Evolutionary conservation across 2,113 vertebrate species (phyloP).

Genomic region (Lepus americanus): DNA sequence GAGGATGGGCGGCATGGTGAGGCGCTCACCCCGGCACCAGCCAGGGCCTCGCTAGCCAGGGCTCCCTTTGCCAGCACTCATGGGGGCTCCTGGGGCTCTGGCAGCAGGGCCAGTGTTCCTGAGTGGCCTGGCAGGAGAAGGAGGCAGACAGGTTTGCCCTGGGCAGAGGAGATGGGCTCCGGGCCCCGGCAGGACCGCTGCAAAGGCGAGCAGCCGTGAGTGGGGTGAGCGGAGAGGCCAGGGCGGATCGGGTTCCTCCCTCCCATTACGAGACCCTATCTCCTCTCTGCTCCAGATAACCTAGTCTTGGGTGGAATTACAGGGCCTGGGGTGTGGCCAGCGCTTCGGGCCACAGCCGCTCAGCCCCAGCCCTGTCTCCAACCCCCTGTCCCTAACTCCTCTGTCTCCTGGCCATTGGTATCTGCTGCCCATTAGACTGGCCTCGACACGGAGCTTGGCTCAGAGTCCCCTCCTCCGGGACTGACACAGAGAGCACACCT

Average conservation of each 20-base stretch:
- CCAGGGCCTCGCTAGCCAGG: slow-evolving; percentile 76
- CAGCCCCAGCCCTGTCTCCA: slow-evolving; percentile 40
- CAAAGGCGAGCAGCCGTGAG: slow-evolving; percentile 48
- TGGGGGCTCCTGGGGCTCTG: slow-evolving; percentile 82
- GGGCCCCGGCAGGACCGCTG: slow-evolving; percentile 34
- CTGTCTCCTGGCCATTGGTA: slow-evolving; percentile 39
- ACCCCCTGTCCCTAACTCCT: background rate
- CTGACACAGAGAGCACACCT: too few relatives aligned
- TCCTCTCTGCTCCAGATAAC: slow-evolving; percentile 67
- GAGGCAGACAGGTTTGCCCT: slow-evolving; percentile 75
- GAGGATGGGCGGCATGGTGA: slow-evolving; percentile 70
- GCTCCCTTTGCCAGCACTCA: slow-evolving; percentile 70
- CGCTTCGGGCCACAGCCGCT: slow-evolving; percentile 35
- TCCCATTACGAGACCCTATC: slow-evolving; percentile 70
- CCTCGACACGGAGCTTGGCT: background rate
- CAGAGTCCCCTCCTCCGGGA: slow-evolving; percentile 6
- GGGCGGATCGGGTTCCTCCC: slow-evolving; percentile 75
- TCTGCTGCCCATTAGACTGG: background rate
- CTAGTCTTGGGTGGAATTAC: slow-evolving; percentile 82
- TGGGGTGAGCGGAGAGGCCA: slow-evolving; percentile 56
- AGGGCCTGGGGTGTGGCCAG: slow-evolving; percentile 67
- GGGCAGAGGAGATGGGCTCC: slow-evolving; percentile 55
- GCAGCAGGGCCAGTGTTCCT: slow-evolving; percentile 80
- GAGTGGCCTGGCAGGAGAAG: slow-evolving; percentile 74
- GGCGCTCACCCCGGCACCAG: slow-evolving; percentile 34